Base-by-base conservation (phyloP, 2,797 vertebrate genomes). In the Hemibagrus guttatus region DNA sequence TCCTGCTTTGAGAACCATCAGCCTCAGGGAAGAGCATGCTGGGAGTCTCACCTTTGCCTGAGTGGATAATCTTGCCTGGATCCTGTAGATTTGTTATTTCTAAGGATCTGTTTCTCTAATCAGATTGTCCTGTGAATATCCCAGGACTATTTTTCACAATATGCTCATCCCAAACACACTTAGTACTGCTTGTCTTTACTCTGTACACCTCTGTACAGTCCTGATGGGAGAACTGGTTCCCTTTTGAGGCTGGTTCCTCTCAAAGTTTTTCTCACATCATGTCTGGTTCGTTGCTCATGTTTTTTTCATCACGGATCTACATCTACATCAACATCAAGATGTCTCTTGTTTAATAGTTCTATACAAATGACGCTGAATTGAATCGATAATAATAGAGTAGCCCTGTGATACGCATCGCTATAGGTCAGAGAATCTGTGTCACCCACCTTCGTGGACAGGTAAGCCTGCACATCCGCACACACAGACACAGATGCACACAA, bases 351-450 rank as follows among this genome's bases (percentile, higher is more conserved):
- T 23, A 42, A 61, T 61, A 7, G 28, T 21, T 21, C 8, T 35
- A 21, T 56, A 58, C 17, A 23, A 56, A 56, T 28, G 6, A 31
- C 49, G 31, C 52, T 31, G 75, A 31, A 21, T 5, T 80, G 21
- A 80, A 80, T 80, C 5, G 8, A 52, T 82, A 12, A 28, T 82
- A 81, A 66, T 26, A 26, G 39, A 2, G 2, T 21, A 21, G 7
- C 7, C 42, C 19, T 19, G 26, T 81, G 14, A 81, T 66, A 35
- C 52, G 23, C 56, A 61, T 4, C 59, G 54, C 58, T 59, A 63
- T 31, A 39, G 54, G 54, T 84, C 56, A 16, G n/a, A 52, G 56
- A 88, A 87, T 64, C 84, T n/a, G 31, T 71, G 86, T 88, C 87
- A 86, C 69, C 83, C 63, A 61, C 81, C 72, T 84, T 83, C 59